Conservation (phyloP, 2,797 vertebrate species). For the Pseudochromis fuscus region DNA sequence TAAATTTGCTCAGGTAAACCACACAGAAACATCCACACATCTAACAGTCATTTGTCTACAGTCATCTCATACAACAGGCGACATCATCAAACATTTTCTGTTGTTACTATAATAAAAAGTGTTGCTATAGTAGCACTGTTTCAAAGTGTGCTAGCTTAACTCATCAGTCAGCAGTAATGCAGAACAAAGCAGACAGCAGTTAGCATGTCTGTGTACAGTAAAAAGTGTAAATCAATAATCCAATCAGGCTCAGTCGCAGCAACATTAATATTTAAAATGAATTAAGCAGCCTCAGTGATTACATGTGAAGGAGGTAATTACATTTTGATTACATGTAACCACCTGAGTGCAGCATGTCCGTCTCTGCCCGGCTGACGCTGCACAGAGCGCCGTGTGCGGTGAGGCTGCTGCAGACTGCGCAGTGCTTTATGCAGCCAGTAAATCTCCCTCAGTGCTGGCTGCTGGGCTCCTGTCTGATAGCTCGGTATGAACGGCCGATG, state of each 20-base stretch:
- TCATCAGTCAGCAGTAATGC: not conserved
- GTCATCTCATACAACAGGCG: no score
- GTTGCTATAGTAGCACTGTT: no score
- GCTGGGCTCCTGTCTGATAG: not conserved
- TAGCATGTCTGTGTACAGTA: slow-evolving; percentile 13
- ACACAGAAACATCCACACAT: no score
- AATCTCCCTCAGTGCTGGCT: slow-evolving; percentile 11
- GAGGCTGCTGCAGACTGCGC: no score
- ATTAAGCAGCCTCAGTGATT: slow-evolving; percentile 45
- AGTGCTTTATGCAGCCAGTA: no score
- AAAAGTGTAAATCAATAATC: slow-evolving; percentile 50
- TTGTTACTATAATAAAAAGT: no score
- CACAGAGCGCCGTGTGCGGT: not conserved
- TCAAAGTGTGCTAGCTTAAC: not conserved
- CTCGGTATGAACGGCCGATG: slow-evolving; percentile 26
- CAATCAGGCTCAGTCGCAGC: slow-evolving; percentile 35
- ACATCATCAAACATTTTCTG: no score
- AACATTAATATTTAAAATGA: slow-evolving; percentile 53
- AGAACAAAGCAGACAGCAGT: not conserved
- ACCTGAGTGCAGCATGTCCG: slow-evolving; percentile 11
- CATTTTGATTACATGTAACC: slow-evolving; percentile 56
- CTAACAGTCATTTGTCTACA: no score
- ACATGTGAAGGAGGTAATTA: slow-evolving; percentile 53
- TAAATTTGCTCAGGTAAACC: no score
- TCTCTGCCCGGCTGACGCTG: slow-evolving; percentile 12